Percentiles rank a stretch among this genome's conserved stretches.
phyloP scores from a whole-genome alignment of 2,888 invertebrate species.

The Sinotaia quadrata region DNA sequence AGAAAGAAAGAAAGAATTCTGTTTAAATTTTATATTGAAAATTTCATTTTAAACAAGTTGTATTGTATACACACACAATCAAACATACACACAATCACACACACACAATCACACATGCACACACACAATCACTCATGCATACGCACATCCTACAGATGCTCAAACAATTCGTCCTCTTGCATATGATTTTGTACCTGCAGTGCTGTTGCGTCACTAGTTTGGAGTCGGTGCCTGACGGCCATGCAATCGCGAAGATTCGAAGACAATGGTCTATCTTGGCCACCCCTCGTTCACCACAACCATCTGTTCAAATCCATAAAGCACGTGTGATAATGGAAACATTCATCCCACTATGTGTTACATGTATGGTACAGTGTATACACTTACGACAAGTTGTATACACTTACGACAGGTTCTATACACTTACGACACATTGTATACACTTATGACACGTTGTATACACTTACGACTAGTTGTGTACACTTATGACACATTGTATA shows the following conservation, averaged over 20 bases:
- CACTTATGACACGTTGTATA: too few species aligned
- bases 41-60: background rate
- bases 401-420: too few species aligned
- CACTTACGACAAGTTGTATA: too few species aligned
- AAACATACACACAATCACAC: too few species aligned
- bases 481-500: too few species aligned
- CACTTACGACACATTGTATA: too few species aligned
- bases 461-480: too few species aligned
- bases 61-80: too few species aligned
- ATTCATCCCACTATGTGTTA: too few species aligned
- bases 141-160: background rate
- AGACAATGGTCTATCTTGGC: constrained; percentile 42
- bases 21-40: background rate
- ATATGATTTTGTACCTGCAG: too few species aligned
- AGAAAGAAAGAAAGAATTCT: background rate
- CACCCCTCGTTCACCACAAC: constrained; percentile 35
- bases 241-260: constrained; percentile 38
- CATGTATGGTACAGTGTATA: too few species aligned
- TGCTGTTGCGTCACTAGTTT: constrained; percentile 31
- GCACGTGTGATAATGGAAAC: background rate
- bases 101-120: background rate
- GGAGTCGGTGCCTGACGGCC: constrained; percentile 33
- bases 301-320: constrained; percentile 23
- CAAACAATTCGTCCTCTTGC: background rate
- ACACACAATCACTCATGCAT: background rate